A percentile compares a stretch with the other conserved stretches of the same genome.
phyloP scores from a whole-genome alignment of 1,140 invertebrate genomes.

The Teleogryllus occipitalis region DNA sequence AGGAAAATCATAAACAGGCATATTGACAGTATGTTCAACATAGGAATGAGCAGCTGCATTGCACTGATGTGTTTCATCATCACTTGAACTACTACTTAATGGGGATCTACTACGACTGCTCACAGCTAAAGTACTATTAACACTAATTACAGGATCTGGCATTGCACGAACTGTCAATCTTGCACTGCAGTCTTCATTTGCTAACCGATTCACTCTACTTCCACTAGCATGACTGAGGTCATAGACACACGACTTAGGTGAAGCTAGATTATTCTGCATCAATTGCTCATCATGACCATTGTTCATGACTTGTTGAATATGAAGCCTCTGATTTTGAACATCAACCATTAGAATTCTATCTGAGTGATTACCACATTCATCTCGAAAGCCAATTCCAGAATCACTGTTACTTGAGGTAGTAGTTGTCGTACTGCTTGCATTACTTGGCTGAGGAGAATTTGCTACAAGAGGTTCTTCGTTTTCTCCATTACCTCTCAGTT shows the following conservation, averaged over 20 bases:
- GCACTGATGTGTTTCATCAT: slow-evolving; percentile 21
- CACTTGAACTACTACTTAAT: slow-evolving; percentile 30
- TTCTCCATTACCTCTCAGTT: slow-evolving; percentile 32
- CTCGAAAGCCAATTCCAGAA: slow-evolving; percentile 86
- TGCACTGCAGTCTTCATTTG: slow-evolving; percentile 10
- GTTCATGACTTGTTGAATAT: slow-evolving; percentile 33
- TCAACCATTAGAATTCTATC: slow-evolving; percentile 75
- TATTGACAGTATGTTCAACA: slow-evolving; percentile 23
- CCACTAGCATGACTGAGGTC: slow-evolving; percentile 7
- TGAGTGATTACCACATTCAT: slow-evolving; percentile 71
- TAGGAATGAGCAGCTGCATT: not conserved
- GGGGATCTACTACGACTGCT: slow-evolving; percentile 23
- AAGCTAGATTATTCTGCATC: not conserved
- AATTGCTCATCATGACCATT: slow-evolving; percentile 9
- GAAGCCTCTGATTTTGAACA: slow-evolving; percentile 46
- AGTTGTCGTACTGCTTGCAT: slow-evolving; percentile 63
- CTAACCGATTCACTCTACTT: not conserved
- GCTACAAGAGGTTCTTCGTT: slow-evolving; percentile 38
- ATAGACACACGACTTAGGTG: slow-evolving; percentile 12
- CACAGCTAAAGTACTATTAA: slow-evolving; percentile 10
- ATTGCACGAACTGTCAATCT: slow-evolving; percentile 46
- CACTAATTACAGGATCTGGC: slow-evolving; percentile 35
- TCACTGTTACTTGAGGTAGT: slow-evolving; percentile 89
- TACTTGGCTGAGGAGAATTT: slow-evolving; percentile 73
- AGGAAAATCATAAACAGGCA: slow-evolving; percentile 23